Evolutionary conservation across 2,113 vertebrate species (phyloP), one percentile per base, ranked within the genome.

Genomic region (Reinhardtius hippoglossoides): DNA sequence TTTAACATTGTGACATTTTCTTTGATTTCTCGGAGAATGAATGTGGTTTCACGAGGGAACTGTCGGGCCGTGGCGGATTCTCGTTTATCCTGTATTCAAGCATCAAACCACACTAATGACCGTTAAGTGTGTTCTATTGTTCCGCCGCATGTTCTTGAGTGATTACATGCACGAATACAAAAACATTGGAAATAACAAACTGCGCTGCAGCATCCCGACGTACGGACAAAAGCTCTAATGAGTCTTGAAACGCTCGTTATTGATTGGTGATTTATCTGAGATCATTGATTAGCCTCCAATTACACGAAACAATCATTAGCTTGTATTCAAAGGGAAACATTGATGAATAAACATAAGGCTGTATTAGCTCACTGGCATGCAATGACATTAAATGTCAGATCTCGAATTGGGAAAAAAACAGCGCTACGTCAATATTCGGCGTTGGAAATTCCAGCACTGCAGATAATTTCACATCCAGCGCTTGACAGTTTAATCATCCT

Each of bases 401-500:
- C 5, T n/a, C 3, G 18, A 61, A 55, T 0, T 64, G 57, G 50
- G 57, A 77, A 76, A 23, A 5, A 50, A 18, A 18, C 46, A 48
- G 50, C 20, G 50, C 20, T 9, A 1, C n/a, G 59, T 62, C 55
- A 20, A 12, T 27, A 9, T 15, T 71, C 71, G 58, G 46, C 15
- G 42, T 5, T 15, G 67, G 48, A 71, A 86, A 76, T 71, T 42
- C 61, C 69, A 70, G 37, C 58, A n/a, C 0, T 54, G 50, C 58
- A 61, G 59, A 67, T 56, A 74, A 81, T 82, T 88, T 84, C 52
- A 62, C 15, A 62, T 46, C 70, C 66, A 68, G 10, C 75, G 20
- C 72, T 24, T 84, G 85, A 88, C 84, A 82, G 77, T 86, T 88
- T 85, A 90, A 89, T 88, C 77, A 81, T 83, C 87, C 80, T 81